phyloP scores from a whole-genome alignment of 2,888 invertebrate genomes.

The Neoascia interrupta region DNA sequence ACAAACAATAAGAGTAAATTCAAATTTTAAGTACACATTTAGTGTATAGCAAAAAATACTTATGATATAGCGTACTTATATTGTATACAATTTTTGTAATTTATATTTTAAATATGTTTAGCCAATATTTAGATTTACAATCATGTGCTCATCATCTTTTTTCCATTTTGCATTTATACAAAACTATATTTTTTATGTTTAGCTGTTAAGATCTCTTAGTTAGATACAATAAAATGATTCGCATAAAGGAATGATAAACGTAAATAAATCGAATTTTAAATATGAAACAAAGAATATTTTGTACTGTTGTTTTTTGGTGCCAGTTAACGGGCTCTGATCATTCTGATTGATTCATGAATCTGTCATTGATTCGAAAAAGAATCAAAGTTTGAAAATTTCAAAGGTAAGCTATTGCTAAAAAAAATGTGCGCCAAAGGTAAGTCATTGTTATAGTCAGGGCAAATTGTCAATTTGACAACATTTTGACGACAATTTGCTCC shows the following conservation, averaged over 20 bases:
- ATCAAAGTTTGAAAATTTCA: background rate
- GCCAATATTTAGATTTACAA: conserved; percentile 7
- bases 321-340: no score
- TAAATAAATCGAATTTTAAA: conserved; percentile 24
- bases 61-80: background rate
- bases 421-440: background rate
- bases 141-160: conserved; percentile 22
- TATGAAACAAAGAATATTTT: background rate
- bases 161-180: conserved; percentile 30
- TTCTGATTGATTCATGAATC: background rate
- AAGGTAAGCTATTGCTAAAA: background rate
- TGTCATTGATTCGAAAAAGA: background rate
- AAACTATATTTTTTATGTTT: conserved; percentile 4
- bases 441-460: no score
- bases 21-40: background rate
- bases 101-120: conserved; percentile 6
- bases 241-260: conserved; percentile 13
- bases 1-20: background rate
- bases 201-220: conserved; percentile 27
- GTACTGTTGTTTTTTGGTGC: background rate
- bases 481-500: no score
- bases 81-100: conserved; percentile 26
- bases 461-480: no score
- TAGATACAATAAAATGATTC: conserved; percentile 15
- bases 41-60: background rate